Evolutionary conservation across 2,888 invertebrate genomes (phyloP).

Genomic region (Elysia crispata): DNA sequence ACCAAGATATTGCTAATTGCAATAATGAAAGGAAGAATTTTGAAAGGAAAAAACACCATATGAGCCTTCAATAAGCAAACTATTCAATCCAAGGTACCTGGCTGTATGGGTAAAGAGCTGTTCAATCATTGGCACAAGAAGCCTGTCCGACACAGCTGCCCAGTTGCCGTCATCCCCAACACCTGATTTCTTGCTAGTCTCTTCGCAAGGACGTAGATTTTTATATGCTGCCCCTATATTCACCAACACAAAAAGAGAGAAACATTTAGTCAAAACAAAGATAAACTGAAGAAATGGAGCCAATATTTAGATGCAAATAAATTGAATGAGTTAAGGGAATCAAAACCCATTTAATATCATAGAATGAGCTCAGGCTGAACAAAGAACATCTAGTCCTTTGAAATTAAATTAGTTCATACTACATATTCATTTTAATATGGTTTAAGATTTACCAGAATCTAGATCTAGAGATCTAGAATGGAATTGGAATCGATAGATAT

Average conservation of each 20-base stretch:
- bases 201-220: slow-evolving; percentile 66
- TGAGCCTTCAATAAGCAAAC: neutral
- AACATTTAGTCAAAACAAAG: no score
- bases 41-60: neutral
- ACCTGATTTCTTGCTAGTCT: slow-evolving; percentile 50
- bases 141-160: slow-evolving; percentile 72
- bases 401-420: neutral
- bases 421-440: neutral
- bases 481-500: no score
- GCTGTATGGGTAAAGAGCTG: slow-evolving; percentile 84
- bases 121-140: slow-evolving; percentile 81
- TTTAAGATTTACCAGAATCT: no score
- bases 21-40: neutral
- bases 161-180: slow-evolving; percentile 71
- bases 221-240: slow-evolving; percentile 71
- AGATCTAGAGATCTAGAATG: no score
- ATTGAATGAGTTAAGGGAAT: no score
- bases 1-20: no score
- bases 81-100: slow-evolving; percentile 75
- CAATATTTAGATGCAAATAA: no score
- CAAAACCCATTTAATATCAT: no score
- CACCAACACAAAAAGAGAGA: neutral
- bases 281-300: no score
- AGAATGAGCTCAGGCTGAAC: no score
- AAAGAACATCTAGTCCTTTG: neutral